Evolutionary conservation across 1,140 invertebrate species (phyloP).

Genomic region (Conopomorpha cramerella): DNA sequence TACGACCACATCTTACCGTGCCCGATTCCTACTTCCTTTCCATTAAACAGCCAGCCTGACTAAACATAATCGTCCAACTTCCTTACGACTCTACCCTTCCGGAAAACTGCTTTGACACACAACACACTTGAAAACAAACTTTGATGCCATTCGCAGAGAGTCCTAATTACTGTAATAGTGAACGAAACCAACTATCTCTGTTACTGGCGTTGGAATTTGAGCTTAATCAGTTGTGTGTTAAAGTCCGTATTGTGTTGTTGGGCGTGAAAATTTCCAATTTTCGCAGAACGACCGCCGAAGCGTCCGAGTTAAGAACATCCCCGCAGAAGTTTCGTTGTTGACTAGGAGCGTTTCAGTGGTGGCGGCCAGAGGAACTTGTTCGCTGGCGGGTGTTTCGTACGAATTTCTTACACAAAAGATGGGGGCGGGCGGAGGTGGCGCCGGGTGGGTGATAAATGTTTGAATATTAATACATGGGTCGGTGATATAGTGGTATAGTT

Average conservation of each 20-base stretch:
- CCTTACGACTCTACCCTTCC: conserved; percentile 58
- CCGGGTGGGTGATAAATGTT: conserved; percentile 36
- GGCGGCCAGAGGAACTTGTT: conserved; percentile 49
- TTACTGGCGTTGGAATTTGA: conserved; percentile 8
- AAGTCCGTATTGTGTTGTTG: conserved; percentile 17
- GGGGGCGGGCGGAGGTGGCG: conserved; percentile 13
- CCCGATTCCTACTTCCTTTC: conserved; percentile 58
- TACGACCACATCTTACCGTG: conserved; percentile 57
- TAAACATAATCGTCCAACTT: conserved; percentile 59
- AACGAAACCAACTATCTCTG: conserved; percentile 14
- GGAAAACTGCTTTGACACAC: conserved; percentile 23
- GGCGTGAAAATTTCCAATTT: conserved; percentile 38
- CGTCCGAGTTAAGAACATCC: conserved; percentile 52
- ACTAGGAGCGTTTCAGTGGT: conserved; percentile 44
- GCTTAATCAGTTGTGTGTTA: conserved; percentile 9
- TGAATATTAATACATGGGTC: conserved; percentile 40
- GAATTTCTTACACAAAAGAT: conserved; percentile 51
- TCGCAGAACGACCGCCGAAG: conserved; percentile 43
- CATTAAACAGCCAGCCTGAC: conserved; percentile 49
- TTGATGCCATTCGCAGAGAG: conserved; percentile 5
- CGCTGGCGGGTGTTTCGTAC: conserved; percentile 33
- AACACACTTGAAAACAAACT: conserved; percentile 12
- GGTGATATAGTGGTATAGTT: conserved; percentile 36
- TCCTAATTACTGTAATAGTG: not conserved
- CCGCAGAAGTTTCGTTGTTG: conserved; percentile 48